phyloP scores from a whole-genome alignment of 1,140 invertebrate genomes.

The Zaprionus ghesquierei region DNA sequence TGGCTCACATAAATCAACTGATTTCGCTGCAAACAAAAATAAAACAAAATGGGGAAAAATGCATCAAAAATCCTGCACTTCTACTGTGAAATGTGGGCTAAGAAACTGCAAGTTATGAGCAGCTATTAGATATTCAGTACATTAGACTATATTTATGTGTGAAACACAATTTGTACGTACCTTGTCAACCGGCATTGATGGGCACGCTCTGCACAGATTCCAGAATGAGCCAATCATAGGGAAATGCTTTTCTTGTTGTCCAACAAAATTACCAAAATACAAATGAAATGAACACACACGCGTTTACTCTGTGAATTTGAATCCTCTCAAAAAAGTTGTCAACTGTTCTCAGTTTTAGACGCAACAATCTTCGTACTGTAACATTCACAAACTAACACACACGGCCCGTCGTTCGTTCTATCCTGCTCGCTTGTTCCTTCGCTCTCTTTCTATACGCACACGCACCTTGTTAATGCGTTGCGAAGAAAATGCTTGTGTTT shows the following conservation, averaged over 20 bases:
- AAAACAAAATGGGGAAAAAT: background rate
- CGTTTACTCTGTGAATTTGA: conserved; percentile 41
- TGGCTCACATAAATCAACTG: conserved; percentile 61
- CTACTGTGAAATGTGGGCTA: conserved; percentile 18
- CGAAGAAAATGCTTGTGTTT: conserved; percentile 72
- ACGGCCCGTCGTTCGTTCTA: conserved; percentile 20
- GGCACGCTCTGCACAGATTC: conserved; percentile 96
- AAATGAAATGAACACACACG: conserved; percentile 62
- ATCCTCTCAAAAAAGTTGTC: conserved; percentile 25
- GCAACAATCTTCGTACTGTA: conserved; percentile 46
- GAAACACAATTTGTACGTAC: conserved; percentile 83
- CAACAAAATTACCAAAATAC: conserved; percentile 65
- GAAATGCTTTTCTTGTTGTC: conserved; percentile 74
- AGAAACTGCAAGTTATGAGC: conserved; percentile 9
- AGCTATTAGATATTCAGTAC: background rate
- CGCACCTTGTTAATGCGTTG: conserved; percentile 69
- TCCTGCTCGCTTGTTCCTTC: conserved; percentile 7
- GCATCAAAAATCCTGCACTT: background rate
- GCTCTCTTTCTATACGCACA: conserved; percentile 57
- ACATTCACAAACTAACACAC: conserved; percentile 29
- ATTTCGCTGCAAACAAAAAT: conserved; percentile 25
- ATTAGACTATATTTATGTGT: background rate
- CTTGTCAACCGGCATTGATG: conserved; percentile 96
- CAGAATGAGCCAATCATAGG: conserved; percentile 96
- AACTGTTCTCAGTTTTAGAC: conserved; percentile 27